phyloP scores from a whole-genome alignment of 2,113 vertebrate genomes.

The Thalassarche chlororhynchos region DNA sequence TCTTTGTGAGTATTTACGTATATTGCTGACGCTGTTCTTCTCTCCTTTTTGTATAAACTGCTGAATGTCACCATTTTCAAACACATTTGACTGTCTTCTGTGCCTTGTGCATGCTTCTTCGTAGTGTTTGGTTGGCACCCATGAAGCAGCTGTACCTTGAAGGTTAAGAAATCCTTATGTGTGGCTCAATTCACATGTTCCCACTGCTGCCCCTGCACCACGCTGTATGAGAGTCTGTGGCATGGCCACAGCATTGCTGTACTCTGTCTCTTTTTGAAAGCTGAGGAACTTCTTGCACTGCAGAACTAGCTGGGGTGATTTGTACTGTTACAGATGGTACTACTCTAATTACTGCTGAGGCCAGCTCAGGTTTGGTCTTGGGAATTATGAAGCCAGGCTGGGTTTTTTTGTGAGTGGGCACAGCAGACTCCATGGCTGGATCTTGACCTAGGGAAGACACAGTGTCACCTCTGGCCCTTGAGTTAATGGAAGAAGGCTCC shows the following conservation, averaged over 20 bases:
- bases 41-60: not conserved
- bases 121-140: not conserved
- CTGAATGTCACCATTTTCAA: not conserved
- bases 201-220: not conserved
- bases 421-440: not conserved
- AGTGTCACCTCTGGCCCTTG: not conserved
- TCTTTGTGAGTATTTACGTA: not conserved
- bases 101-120: not conserved
- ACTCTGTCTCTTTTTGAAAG: not conserved
- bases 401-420: not conserved
- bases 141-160: not conserved
- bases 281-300: not conserved
- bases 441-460: not conserved
- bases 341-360: not conserved
- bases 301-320: not conserved
- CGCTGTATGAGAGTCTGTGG: fast-evolving
- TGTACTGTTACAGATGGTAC: not conserved
- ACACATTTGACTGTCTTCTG: not conserved
- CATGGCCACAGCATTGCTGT: not conserved
- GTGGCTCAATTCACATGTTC: not conserved
- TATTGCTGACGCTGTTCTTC: not conserved
- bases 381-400: not conserved
- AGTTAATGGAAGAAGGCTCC: not conserved
- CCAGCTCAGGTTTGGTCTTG: not conserved
- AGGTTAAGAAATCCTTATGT: not conserved